Conservation (phyloP, 2,113 vertebrate genomes). For the Neoarius graeffei region DNA sequence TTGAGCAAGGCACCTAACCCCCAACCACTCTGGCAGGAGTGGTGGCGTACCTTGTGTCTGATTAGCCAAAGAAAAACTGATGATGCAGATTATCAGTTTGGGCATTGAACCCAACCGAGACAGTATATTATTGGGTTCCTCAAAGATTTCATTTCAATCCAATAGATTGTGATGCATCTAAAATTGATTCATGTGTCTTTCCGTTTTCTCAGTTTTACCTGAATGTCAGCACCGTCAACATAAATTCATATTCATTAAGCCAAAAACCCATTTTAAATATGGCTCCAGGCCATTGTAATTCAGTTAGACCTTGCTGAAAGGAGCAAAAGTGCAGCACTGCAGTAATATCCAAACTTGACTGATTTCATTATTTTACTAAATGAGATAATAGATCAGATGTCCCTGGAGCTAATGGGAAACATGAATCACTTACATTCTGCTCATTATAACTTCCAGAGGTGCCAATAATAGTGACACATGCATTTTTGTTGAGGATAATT, state of each 20-base stretch:
- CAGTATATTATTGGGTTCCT: neutral
- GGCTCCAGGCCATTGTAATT: slow-evolving; percentile 17
- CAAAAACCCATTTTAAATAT: neutral
- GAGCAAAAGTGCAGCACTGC: slow-evolving; percentile 1
- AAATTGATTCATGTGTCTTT: neutral
- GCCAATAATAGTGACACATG: neutral
- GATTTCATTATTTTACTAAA: slow-evolving; percentile 17
- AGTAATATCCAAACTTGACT: neutral
- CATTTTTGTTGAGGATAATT: neutral
- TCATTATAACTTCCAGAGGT: too few relatives aligned
- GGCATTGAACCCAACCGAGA: too few relatives aligned
- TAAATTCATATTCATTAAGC: slow-evolving; percentile 12
- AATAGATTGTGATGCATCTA: neutral
- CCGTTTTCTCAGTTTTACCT: neutral
- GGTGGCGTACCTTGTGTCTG: too few relatives aligned
- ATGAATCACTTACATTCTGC: neutral
- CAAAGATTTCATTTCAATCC: neutral
- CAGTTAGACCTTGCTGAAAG: slow-evolving; percentile 9
- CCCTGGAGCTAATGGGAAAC: neutral
- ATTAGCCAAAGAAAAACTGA: too few relatives aligned
- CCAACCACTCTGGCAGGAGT: too few relatives aligned
- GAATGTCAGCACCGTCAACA: slow-evolving; percentile 15
- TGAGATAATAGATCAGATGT: slow-evolving; percentile 1
- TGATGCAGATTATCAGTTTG: too few relatives aligned
- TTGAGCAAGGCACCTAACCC: too few relatives aligned